Conservation (phyloP, 2,113 vertebrate genomes). For the Vimba vimba region DNA sequence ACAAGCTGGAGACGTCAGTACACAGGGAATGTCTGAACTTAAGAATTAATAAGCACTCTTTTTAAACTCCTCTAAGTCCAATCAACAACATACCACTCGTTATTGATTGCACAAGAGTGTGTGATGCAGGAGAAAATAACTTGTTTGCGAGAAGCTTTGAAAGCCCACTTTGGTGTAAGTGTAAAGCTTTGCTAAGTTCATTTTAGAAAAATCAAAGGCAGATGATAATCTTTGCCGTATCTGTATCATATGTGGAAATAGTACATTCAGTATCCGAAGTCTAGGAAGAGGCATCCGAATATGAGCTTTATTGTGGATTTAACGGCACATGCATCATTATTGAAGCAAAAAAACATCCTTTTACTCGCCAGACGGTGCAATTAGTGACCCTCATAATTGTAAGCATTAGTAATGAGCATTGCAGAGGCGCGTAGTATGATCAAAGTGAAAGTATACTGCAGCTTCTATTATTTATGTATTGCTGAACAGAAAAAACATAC, state of each 20-base stretch:
- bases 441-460: background rate
- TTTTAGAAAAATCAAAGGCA: background rate
- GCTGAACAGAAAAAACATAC: background rate
- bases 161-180: background rate
- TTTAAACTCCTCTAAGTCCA: background rate
- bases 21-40: background rate
- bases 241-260: background rate
- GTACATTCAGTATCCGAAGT: background rate
- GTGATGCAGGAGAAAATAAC: background rate
- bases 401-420: background rate
- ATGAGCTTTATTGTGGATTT: background rate
- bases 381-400: conserved; percentile 16
- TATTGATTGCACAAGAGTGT: background rate
- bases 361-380: background rate
- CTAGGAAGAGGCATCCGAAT: background rate
- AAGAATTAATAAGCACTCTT: background rate
- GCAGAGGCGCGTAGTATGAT: background rate
- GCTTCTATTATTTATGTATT: conserved; percentile 10
- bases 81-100: background rate
- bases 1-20: background rate
- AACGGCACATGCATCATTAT: background rate
- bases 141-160: background rate
- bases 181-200: background rate
- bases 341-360: conserved; percentile 19
- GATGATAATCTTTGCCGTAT: background rate